Conservation (phyloP, 2,888 invertebrate species). For the Seira sanloemensis region DNA sequence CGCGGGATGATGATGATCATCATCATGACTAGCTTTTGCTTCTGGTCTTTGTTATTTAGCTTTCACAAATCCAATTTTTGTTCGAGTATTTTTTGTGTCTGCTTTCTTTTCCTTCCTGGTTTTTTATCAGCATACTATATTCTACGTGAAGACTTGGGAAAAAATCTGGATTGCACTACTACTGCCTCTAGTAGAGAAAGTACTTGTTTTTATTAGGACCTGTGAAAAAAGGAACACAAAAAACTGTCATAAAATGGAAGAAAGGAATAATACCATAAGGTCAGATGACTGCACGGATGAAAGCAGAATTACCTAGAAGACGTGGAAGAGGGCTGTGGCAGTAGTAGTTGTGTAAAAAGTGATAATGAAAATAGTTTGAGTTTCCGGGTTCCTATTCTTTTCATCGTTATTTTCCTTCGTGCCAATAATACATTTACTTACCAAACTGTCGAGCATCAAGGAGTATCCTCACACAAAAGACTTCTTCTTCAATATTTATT, state of each 20-base stretch:
- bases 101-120: slow-evolving; percentile 17
- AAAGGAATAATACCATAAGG: slow-evolving; percentile 45
- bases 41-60: slow-evolving; percentile 46
- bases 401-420: background rate
- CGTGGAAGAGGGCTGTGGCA: background rate
- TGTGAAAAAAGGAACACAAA: slow-evolving; percentile 22
- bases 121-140: background rate
- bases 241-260: slow-evolving; percentile 47
- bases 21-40: slow-evolving; percentile 29
- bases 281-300: slow-evolving; percentile 8
- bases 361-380: slow-evolving; percentile 54
- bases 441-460: too few species aligned
- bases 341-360: slow-evolving; percentile 3
- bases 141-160: background rate
- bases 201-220: slow-evolving; percentile 15
- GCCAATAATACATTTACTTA: too few species aligned
- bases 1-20: background rate
- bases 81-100: slow-evolving; percentile 18
- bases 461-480: too few species aligned
- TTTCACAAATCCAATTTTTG: slow-evolving; percentile 61
- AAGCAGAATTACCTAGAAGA: background rate
- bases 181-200: background rate
- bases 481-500: slow-evolving; percentile 38
- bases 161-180: slow-evolving; percentile 40
- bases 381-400: slow-evolving; percentile 35